These are phyloP conservation scores for Pedionomus torquatus DNA, from an alignment of 2,113 vertebrate species.

Conservation along the genomic window DNA sequence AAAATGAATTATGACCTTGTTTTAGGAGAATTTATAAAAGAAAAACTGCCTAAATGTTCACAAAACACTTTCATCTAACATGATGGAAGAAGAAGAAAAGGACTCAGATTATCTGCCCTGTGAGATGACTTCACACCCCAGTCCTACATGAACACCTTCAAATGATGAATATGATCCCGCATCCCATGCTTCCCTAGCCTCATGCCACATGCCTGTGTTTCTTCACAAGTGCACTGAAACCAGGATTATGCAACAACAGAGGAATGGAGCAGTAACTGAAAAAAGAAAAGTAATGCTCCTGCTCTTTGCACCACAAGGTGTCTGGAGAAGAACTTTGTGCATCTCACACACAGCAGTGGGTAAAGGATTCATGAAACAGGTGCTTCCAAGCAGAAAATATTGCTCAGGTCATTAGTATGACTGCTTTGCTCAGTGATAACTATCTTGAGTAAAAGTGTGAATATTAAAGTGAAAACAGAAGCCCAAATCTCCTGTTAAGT, in stretches of 20 bases:
- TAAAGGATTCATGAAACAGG: neutral
- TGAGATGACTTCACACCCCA: neutral
- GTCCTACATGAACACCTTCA: neutral
- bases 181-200: neutral
- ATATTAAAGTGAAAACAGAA: neutral
- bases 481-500: neutral
- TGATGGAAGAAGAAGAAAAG: neutral
- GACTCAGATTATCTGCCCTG: neutral
- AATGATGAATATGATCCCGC: neutral
- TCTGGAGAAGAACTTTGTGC: neutral
- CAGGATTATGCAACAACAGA: neutral
- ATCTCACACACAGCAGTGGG: neutral
- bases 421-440: neutral
- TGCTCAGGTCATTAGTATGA: neutral
- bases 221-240: neutral
- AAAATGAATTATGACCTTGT: slow-evolving; percentile 6
- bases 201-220: neutral
- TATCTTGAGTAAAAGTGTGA: neutral
- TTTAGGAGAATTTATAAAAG: neutral
- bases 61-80: neutral
- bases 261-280: neutral
- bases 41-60: neutral
- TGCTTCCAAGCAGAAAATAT: neutral
- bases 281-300: neutral
- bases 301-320: neutral